phyloP scores from a whole-genome alignment of 2,888 invertebrate genomes.

The Sepiola atlantica region DNA sequence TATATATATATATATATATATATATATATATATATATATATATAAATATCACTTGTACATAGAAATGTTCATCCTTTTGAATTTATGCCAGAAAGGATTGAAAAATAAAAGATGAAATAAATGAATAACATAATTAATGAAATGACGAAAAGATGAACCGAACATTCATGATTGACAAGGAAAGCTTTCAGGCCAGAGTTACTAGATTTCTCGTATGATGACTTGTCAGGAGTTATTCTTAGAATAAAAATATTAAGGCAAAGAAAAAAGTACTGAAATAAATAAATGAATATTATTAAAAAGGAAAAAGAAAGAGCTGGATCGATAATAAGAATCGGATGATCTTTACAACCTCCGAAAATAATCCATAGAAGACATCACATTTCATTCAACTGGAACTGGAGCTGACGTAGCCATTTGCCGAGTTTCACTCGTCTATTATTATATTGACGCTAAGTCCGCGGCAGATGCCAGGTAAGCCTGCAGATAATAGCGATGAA shows the following conservation, averaged over 20 bases:
- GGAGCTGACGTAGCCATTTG: background rate
- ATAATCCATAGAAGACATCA: background rate
- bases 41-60: too few species aligned
- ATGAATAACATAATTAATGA: background rate
- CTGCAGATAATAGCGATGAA: background rate
- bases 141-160: background rate
- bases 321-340: background rate
- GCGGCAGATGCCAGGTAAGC: background rate
- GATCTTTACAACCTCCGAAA: background rate
- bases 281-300: background rate
- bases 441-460: slow-evolving; percentile 8
- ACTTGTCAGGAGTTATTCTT: slow-evolving; percentile 6
- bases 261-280: too few species aligned
- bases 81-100: background rate
- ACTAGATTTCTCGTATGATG: background rate
- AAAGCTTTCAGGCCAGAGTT: background rate
- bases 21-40: too few species aligned
- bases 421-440: background rate
- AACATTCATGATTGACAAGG: background rate
- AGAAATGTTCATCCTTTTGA: background rate
- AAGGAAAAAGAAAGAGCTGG: background rate
- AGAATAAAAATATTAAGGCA: background rate
- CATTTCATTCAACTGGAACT: background rate
- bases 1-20: too few species aligned
- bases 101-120: background rate